phyloP scores from a whole-genome alignment of 2,888 invertebrate genomes.

The Drosophila neutralis region DNA sequence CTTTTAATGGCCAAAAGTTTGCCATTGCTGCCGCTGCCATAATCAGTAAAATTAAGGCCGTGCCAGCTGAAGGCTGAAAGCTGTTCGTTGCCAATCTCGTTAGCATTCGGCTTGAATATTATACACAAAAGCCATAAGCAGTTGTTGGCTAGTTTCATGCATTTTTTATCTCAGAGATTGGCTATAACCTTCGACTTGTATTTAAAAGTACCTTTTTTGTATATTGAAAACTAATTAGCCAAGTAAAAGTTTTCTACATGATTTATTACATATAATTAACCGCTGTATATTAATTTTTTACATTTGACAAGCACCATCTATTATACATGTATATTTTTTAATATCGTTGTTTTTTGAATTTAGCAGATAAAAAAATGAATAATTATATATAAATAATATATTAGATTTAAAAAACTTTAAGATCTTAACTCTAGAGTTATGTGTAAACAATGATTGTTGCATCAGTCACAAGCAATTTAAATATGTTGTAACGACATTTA shows the following conservation, averaged over 20 bases:
- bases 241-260: constrained; percentile 6
- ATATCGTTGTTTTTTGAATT: too few relatives aligned
- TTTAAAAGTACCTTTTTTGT: neutral
- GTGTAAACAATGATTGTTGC: neutral
- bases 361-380: neutral
- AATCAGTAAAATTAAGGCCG: constrained; percentile 77
- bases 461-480: neutral
- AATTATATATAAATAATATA: neutral
- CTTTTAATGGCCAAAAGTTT: constrained; percentile 79
- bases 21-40: constrained; percentile 58
- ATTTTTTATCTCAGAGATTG: constrained; percentile 6
- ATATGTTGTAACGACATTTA: neutral
- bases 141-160: constrained; percentile 34
- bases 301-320: neutral
- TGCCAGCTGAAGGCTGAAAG: constrained; percentile 68
- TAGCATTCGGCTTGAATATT: constrained; percentile 55
- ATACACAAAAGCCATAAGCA: constrained; percentile 51
- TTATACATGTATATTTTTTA: neutral
- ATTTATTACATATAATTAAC: constrained; percentile 13
- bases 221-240: constrained; percentile 17
- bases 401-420: neutral
- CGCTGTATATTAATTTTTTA: neutral
- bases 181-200: constrained; percentile 34
- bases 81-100: constrained; percentile 73
- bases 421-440: neutral